Evolutionary conservation across 1,140 invertebrate species (phyloP), one percentile per base, ranked within the genome.

Genomic region (Aphelinus certus): DNA sequence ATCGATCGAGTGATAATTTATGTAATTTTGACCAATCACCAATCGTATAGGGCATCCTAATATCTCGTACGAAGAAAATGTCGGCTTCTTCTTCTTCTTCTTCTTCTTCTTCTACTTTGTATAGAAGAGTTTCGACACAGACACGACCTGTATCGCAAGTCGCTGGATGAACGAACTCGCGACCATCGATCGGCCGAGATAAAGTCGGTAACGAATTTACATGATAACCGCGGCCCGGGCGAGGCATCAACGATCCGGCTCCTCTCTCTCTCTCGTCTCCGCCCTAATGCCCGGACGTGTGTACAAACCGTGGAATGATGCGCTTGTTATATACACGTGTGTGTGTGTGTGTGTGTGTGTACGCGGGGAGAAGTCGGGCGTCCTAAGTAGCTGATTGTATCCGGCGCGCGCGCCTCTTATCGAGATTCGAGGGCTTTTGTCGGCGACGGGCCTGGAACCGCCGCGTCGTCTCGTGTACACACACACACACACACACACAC

Each of bases 301-400:
- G 43, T 51, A 53, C 42, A 42, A 56, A 53, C 60, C 43, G 7
- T 53, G 43, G 47, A 51, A 65, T 65, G 65, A 72, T 64, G 47
- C 47, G 49, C 48, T 66, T 43, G 45, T 67, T 66, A 26, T 26
- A 26, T 0, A 26, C 26, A 67, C 10, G 4, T 48, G n/a, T 56
- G 61, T 58, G 48, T 46, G 47, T 26, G 7, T n/a, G 7, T 47
- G 2, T 5, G 45, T 45, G 61, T 26, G 48, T 62, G 7, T 68
- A 62, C 56, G 55, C 26, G 26, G 53, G 5, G 10, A 7, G 65
- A 68, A 68, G 72, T 58, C 56, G 71, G 63, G 63, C 63, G 48
- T 58, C 48, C 51, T 73, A 73, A 66, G 63, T 58, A 73, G 63
- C 63, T 73, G 63, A 73, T 73, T 73, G 51, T 73, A 73, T 73